Base-by-base conservation (phyloP, 2,888 invertebrate species). In the Cryptocephalus primarius region DNA sequence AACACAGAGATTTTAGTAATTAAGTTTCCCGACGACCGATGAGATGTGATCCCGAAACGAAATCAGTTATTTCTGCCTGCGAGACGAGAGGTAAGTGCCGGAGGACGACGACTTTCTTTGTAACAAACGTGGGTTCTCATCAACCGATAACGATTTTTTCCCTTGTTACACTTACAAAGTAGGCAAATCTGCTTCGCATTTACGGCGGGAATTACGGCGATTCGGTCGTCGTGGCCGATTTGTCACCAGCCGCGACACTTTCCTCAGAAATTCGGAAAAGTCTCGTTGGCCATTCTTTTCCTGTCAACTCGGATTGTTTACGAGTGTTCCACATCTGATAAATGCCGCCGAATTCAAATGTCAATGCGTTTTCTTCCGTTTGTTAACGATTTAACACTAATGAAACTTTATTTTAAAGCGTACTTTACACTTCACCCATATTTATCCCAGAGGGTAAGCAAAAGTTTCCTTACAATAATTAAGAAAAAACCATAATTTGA, bases 291-390 rank as follows among this genome's bases (percentile, higher is more conserved):
- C 22, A 22, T 22, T 22, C 22, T 22, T 22, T n/a, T 50, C 52
- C 52, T 64, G 62, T 60, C 62, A 63, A 53, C 58, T 62, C 56
- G 59, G 63, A 65, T 65, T 66, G 66, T 66, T 65, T 66, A 66
- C 65, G 60, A 64, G 51, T 60, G 56, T 52, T 56, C 58, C 59
- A 59, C 57, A 59, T 61, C 60, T 52, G 56, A 55, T 49, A 57
- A 53, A 52, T 58, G 52, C 60, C 62, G 62, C 62, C 61, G 52
- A 60, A 61, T 63, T 63, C 59, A 61, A 61, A 59, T 43, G 42
- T 39, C 38, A 9, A 14, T 38, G 12, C 36, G 8, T 33, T 34
- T 34, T 13, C 22, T 34, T 43, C 39, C 39, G 22, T 22, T 14
- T 12, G 22, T 22, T 22, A 22, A 22, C 22, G 22, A 22, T 22